A percentile compares a stretch with the other conserved stretches of the same genome.
Conservation (phyloP, 2,888 invertebrate species). For the Tanytarsus gracilentus region DNA sequence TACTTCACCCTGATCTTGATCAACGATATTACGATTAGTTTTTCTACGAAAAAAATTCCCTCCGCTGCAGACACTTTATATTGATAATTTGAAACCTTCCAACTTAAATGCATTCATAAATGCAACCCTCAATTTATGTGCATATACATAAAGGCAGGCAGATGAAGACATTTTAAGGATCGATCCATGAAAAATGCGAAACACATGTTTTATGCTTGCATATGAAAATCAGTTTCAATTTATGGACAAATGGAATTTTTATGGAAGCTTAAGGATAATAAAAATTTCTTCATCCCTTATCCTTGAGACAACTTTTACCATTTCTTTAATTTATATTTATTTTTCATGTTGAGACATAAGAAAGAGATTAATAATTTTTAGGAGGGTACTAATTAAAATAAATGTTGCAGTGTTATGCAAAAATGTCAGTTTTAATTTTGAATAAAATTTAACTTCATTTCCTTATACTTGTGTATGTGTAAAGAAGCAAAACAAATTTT, state of each 20-base stretch:
- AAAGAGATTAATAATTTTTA: no score
- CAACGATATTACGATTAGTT: slow-evolving; percentile 9
- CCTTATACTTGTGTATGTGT: no score
- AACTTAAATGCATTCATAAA: not conserved
- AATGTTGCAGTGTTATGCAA: no score
- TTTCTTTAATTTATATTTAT: no score
- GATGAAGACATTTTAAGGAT: slow-evolving; percentile 26
- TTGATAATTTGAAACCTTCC: not conserved
- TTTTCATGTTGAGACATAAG: no score
- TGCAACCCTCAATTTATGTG: slow-evolving; percentile 15
- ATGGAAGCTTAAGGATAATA: slow-evolving; percentile 3
- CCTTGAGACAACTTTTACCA: not conserved
- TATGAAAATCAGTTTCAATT: not conserved
- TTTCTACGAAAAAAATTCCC: slow-evolving; percentile 10
- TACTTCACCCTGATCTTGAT: not conserved
- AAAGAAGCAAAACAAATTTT: no score
- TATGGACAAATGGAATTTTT: slow-evolving; percentile 13
- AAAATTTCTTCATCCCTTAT: not conserved
- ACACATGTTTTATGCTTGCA: slow-evolving; percentile 16
- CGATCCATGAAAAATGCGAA: slow-evolving; percentile 28
- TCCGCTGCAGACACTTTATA: no score
- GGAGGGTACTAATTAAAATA: no score
- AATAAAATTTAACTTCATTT: no score
- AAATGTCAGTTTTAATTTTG: no score
- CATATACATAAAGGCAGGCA: slow-evolving; percentile 10